These are phyloP conservation scores for Champsocephalus gunnari DNA, from an alignment of 2,797 vertebrate species.

Conservation along the genomic window DNA sequence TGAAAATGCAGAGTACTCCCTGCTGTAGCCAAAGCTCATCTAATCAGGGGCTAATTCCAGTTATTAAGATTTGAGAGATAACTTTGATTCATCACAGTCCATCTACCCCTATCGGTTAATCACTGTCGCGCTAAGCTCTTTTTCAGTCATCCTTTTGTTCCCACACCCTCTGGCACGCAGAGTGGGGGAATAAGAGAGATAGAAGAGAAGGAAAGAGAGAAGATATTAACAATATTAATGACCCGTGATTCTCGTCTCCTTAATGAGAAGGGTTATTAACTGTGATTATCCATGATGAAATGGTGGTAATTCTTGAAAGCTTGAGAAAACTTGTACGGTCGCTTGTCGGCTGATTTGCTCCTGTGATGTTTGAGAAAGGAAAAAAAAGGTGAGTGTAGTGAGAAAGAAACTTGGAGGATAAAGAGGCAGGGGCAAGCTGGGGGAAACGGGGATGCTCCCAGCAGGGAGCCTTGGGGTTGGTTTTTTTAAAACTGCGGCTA, in stretches of 20 bases:
- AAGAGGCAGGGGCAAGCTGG: slow-evolving; percentile 40
- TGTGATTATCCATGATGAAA: slow-evolving; percentile 84
- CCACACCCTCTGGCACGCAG: slow-evolving; percentile 70
- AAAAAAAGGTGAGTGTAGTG: slow-evolving; percentile 47
- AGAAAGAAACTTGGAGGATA: slow-evolving; percentile 35
- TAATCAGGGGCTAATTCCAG: slow-evolving; percentile 84
- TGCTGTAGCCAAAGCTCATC: slow-evolving; percentile 74
- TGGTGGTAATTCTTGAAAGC: slow-evolving; percentile 78
- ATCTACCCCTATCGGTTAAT: slow-evolving; percentile 82
- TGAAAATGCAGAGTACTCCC: slow-evolving; percentile 64
- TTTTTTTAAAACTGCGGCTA: slow-evolving; percentile 8
- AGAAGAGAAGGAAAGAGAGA: slow-evolving; percentile 67
- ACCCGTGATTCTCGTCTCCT: slow-evolving; percentile 79
- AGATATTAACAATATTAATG: slow-evolving; percentile 86
- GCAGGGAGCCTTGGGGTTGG: slow-evolving; percentile 48
- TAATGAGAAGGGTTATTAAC: slow-evolving; percentile 83
- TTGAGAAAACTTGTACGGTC: slow-evolving; percentile 78
- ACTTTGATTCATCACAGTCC: slow-evolving; percentile 84
- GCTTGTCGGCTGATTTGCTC: slow-evolving; percentile 71
- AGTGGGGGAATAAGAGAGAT: slow-evolving; percentile 59
- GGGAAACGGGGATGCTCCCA: slow-evolving; percentile 52
- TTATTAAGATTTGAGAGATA: slow-evolving; percentile 85
- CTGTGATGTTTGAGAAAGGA: slow-evolving; percentile 70
- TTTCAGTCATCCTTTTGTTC: slow-evolving; percentile 76
- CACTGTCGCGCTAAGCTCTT: slow-evolving; percentile 78